Percentiles rank a stretch among this genome's conserved stretches.
These are phyloP conservation scores for Mormyrus lacerda DNA, from an alignment of 2,113 vertebrate species.

Conservation along the genomic window DNA sequence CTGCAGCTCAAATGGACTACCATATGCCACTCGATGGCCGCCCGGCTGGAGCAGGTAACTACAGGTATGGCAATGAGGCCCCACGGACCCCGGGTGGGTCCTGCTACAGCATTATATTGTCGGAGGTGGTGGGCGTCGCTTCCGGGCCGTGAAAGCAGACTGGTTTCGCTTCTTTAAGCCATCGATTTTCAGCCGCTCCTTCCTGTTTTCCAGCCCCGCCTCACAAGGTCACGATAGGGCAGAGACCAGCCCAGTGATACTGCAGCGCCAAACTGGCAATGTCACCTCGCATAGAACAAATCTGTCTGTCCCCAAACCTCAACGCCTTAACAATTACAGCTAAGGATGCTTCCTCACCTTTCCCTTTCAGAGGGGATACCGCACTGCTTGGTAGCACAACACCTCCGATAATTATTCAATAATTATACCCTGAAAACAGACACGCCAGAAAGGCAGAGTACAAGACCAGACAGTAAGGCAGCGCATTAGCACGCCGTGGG, in stretches of 20 bases:
- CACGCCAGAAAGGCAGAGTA: background rate
- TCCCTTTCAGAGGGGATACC: background rate
- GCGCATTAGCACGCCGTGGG: background rate
- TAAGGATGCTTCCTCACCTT: background rate
- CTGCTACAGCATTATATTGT: background rate
- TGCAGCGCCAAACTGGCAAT: background rate
- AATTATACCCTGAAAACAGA: background rate
- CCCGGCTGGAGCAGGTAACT: constrained; percentile 24
- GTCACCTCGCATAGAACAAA: background rate
- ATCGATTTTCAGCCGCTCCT: background rate
- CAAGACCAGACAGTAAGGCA: background rate
- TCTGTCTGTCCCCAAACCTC: background rate
- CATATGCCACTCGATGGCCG: constrained; percentile 14
- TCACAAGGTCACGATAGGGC: background rate
- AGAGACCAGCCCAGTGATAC: background rate
- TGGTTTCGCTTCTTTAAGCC: background rate
- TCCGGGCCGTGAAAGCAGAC: background rate
- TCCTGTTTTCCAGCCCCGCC: background rate
- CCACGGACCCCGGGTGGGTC: background rate
- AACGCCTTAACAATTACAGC: background rate
- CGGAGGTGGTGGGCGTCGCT: background rate
- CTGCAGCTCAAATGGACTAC: background rate
- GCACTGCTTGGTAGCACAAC: background rate
- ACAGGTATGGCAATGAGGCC: constrained; percentile 17
- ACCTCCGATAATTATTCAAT: background rate